Conservation (phyloP, 2,113 vertebrate species). For the Hipposideros armiger region DNA sequence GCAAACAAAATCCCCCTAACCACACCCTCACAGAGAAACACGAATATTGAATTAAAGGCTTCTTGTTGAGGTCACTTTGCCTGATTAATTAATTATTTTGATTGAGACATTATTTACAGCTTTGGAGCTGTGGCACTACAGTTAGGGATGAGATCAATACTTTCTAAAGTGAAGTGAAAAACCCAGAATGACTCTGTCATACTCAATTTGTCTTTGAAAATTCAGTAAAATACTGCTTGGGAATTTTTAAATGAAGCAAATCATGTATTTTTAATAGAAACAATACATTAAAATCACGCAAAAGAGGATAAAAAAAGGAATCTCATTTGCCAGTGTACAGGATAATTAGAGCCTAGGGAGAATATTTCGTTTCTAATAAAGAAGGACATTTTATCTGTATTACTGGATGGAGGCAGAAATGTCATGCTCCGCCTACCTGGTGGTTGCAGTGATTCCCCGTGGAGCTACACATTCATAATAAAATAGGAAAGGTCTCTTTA, state of each 20-base stretch:
- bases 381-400: constrained; percentile 17
- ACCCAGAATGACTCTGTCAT: neutral
- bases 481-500: neutral
- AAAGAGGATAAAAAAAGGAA: neutral
- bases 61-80: constrained; percentile 43
- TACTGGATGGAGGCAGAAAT: neutral
- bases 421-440: neutral
- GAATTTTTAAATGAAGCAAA: constrained; percentile 59
- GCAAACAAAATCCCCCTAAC: neutral
- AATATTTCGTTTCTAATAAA: neutral
- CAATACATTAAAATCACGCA: constrained; percentile 9
- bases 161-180: constrained; percentile 18
- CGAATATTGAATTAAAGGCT: constrained; percentile 45
- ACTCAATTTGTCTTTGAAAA: constrained; percentile 40
- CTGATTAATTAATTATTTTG: constrained; percentile 52
- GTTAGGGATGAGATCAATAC: neutral
- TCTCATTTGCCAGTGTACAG: neutral
- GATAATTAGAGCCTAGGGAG: neutral
- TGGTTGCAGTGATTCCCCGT: neutral
- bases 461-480: neutral
- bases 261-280: constrained; percentile 45
- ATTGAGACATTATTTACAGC: constrained; percentile 27
- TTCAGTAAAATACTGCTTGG: constrained; percentile 39
- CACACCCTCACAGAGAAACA: neutral
- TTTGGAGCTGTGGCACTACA: neutral